phyloP scores from a whole-genome alignment of 2,113 vertebrate genomes.

The Vombatus ursinus region DNA sequence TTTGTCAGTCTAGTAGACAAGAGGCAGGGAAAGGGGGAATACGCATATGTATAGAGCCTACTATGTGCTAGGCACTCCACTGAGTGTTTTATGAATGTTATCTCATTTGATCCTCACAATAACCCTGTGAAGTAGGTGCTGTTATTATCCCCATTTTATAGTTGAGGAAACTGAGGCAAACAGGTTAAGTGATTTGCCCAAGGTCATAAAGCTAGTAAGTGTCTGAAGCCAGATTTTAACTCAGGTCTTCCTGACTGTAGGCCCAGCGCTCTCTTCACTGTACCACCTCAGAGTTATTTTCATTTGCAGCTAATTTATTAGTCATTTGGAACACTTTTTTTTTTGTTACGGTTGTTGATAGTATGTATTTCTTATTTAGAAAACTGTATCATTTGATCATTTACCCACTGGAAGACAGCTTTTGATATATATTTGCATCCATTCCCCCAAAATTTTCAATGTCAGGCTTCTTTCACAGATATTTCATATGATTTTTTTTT shows the following conservation, averaged over 20 bases:
- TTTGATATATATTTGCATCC: not conserved
- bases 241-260: not conserved
- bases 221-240: not conserved
- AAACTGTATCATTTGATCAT: not conserved
- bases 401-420: not conserved
- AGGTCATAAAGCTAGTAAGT: not conserved
- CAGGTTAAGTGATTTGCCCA: not conserved
- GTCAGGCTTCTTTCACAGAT: not conserved
- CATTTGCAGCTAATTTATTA: not conserved
- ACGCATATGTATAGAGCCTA: not conserved
- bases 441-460: not conserved
- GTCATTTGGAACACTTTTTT: not conserved
- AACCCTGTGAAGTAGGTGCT: not conserved
- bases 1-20: not conserved
- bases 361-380: not conserved
- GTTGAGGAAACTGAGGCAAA: not conserved
- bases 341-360: not conserved
- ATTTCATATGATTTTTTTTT: not conserved
- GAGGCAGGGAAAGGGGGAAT: not conserved
- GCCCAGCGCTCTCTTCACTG: not conserved
- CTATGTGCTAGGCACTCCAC: not conserved
- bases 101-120: not conserved
- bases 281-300: not conserved
- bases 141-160: not conserved
- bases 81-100: not conserved